A percentile compares a stretch with the other conserved stretches of the same genome.
Conservation (phyloP, 2,888 invertebrate species). For the Eristalis pertinax region DNA sequence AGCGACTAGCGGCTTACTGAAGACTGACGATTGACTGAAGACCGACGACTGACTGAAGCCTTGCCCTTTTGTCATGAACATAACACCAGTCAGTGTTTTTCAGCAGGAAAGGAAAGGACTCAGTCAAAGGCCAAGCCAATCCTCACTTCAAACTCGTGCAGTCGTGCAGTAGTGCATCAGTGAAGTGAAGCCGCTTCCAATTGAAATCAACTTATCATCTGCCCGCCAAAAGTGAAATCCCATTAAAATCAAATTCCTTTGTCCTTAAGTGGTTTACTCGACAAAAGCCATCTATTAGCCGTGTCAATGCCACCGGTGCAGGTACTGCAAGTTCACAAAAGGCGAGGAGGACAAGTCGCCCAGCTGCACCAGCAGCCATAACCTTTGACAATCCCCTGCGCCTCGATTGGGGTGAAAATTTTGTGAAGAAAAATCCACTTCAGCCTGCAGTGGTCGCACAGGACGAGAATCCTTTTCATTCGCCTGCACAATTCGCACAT, state of each 20-base stretch:
- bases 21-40: too few species aligned
- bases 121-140: neutral
- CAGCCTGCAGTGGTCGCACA: constrained; percentile 14
- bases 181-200: neutral
- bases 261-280: constrained; percentile 48
- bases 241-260: constrained; percentile 54
- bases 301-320: constrained; percentile 27
- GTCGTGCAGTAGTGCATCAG: neutral
- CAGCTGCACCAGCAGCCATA: constrained; percentile 28
- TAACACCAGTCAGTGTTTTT: too few species aligned
- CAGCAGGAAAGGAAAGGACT: too few species aligned
- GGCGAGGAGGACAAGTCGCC: constrained; percentile 1
- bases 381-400: constrained; percentile 15
- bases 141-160: neutral
- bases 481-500: constrained; percentile 30
- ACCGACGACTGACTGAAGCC: too few species aligned
- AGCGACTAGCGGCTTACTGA: too few species aligned
- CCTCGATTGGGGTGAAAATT: neutral
- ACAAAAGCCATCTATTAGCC: constrained; percentile 47
- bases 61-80: too few species aligned
- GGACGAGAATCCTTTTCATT: constrained; percentile 52
- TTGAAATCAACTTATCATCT: constrained; percentile 1
- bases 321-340: constrained; percentile 16
- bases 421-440: constrained; percentile 49
- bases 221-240: constrained; percentile 26